Base-by-base conservation (phyloP, 2,888 invertebrate species). In the Netelia virgata region DNA sequence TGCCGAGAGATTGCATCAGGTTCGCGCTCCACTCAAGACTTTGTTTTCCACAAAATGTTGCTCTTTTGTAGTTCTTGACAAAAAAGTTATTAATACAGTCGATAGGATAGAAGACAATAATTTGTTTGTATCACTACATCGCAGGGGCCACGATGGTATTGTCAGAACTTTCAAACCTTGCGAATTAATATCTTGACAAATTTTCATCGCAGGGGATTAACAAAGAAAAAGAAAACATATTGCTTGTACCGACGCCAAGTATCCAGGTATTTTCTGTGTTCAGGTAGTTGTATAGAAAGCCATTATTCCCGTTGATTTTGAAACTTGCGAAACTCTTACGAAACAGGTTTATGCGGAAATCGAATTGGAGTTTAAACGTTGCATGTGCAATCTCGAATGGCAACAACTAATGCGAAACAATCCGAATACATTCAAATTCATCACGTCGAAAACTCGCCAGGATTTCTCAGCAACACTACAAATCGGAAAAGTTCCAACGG, bases 331-430 rank as follows among this genome's bases (percentile, higher is more conserved):
- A 63, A 43, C 47, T 50, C 1, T 61, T 50, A 16, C 53, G 57
- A 82, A 89, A 61, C 85, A 95, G 94, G 83, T 94, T 20, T 89
- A 93, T 63, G 84, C 88, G 0, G 94, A 95, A 89, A 89, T 95
- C 8, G 88, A 94, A 36, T 90, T 96, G 6, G 92, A 94, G 0
- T 95, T 96, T 89, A 94, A 94, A 79, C 95, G 96, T 64, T 94
- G 95, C 57, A 95, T 96, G 91, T 96, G 96, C 0, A 95, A 96
- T 87, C 94, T 97, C 91, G 95, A 96, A 89, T 96, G 97, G 89
- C 94, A 95, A 20, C 90, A 93, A 18, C 75, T 89, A 47, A 86
- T 91, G 3, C 18, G 83, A 3, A 57, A 90, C 87, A 94, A 93
- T 88, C 94, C 91, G 23, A 93, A 94, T 23, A 87, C 94, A 53